These are phyloP conservation scores for Periphyllus acericola DNA, from an alignment of 2,888 invertebrate species.

Conservation along the genomic window DNA sequence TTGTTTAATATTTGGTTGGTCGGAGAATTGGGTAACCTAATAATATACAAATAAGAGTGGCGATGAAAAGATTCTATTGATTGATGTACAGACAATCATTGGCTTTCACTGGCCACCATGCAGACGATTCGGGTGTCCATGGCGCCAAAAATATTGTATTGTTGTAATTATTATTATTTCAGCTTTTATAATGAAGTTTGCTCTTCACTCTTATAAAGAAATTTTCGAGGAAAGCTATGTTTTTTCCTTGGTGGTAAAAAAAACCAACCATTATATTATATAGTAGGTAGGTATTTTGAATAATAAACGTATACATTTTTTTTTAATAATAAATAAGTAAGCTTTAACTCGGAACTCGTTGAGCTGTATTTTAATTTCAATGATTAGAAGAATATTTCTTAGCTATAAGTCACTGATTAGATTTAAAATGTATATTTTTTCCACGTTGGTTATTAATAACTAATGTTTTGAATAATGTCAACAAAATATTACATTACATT, in stretches of 20 bases:
- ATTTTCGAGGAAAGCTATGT: neutral
- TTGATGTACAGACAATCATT: constrained; percentile 15
- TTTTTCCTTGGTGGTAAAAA: neutral
- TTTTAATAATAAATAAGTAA: no score
- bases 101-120: constrained; percentile 39
- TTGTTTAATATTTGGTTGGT: neutral
- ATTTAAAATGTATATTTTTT: no score
- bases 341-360: no score
- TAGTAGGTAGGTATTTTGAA: no score
- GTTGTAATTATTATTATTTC: constrained; percentile 13
- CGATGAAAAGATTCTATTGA: constrained; percentile 54
- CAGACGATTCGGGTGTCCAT: constrained; percentile 19
- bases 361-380: no score
- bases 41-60: constrained; percentile 24
- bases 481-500: no score
- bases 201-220: neutral
- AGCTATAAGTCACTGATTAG: no score
- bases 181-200: constrained; percentile 25
- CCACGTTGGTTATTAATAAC: no score
- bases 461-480: no score
- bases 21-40: constrained; percentile 46
- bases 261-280: no score
- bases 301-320: no score
- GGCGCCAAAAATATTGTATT: constrained; percentile 41
- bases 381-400: no score